A percentile compares a stretch with the other conserved stretches of the same genome.
Conservation (phyloP, 2,797 vertebrate species). For the Hydrocynus forskahlii region DNA sequence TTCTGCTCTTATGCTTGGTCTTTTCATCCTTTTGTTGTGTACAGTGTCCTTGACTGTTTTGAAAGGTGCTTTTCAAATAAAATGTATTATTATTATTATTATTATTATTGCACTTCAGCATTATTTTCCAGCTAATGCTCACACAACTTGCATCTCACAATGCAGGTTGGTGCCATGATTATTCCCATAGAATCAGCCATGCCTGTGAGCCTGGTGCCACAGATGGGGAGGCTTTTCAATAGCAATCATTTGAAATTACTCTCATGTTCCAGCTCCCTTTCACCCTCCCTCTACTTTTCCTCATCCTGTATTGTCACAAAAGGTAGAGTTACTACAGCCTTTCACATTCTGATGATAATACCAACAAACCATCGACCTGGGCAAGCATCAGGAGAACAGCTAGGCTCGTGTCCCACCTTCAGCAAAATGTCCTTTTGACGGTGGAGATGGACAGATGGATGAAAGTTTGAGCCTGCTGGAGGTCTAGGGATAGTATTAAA, state of each 20-base stretch:
- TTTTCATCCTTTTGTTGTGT: too few species aligned
- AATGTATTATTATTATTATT: too few species aligned
- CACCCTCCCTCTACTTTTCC: neutral
- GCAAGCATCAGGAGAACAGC: neutral
- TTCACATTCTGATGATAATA: conserved; percentile 24
- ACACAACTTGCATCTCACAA: neutral
- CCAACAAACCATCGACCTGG: neutral
- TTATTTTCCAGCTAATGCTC: neutral
- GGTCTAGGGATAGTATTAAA: neutral
- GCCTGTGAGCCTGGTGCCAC: neutral
- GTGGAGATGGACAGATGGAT: neutral
- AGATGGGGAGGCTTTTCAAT: neutral
- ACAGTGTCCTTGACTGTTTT: too few species aligned
- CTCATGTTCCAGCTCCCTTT: neutral
- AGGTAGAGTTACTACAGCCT: neutral
- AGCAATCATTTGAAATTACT: conserved; percentile 1
- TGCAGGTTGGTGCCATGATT: neutral
- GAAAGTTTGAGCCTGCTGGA: neutral
- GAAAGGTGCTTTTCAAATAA: too few species aligned
- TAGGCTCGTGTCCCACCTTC: neutral
- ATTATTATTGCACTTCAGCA: too few species aligned
- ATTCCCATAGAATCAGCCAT: conserved; percentile 9
- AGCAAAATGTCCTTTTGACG: neutral
- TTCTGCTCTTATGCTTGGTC: too few species aligned
- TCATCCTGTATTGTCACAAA: neutral